Evolutionary conservation across 2,113 vertebrate genomes (phyloP).

Genomic region (Pitta sordida): DNA sequence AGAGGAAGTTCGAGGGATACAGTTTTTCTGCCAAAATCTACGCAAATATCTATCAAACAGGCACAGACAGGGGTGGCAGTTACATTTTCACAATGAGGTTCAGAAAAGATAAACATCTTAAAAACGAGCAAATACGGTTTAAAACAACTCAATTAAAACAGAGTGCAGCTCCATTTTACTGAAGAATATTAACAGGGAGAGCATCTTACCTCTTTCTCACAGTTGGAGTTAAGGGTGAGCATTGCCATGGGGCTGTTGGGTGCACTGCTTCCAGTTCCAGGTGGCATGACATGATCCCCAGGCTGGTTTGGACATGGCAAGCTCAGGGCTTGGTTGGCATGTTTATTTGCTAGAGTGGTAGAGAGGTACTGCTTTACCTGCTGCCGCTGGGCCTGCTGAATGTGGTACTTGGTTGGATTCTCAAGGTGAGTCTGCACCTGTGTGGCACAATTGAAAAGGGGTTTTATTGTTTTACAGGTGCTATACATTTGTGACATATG

Average conservation of each 20-base stretch:
- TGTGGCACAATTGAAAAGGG: neutral
- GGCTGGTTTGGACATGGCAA: constrained; percentile 91
- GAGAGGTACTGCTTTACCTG: constrained; percentile 98
- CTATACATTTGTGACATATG: neutral
- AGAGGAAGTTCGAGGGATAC: neutral
- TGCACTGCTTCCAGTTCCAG: constrained; percentile 93
- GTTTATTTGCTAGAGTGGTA: constrained; percentile 90
- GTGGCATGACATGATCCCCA: constrained; percentile 91
- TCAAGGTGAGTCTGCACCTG: constrained; percentile 97
- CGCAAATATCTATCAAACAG: neutral
- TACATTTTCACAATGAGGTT: neutral
- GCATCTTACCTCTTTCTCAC: constrained; percentile 84
- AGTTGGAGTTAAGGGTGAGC: constrained; percentile 92
- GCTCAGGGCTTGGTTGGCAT: constrained; percentile 89
- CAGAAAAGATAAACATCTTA: neutral
- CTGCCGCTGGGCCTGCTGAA: constrained; percentile 94
- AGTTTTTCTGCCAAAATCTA: neutral
- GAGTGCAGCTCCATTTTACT: accelerated
- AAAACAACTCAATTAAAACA: neutral
- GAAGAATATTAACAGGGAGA: accelerated
- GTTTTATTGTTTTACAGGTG: neutral
- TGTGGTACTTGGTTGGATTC: constrained; percentile 93
- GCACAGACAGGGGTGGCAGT: neutral
- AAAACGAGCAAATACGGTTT: neutral
- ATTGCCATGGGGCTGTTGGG: constrained; percentile 99